Evolutionary conservation across 2,888 invertebrate genomes (phyloP).

Genomic region (Zootermopsis nevadensis): DNA sequence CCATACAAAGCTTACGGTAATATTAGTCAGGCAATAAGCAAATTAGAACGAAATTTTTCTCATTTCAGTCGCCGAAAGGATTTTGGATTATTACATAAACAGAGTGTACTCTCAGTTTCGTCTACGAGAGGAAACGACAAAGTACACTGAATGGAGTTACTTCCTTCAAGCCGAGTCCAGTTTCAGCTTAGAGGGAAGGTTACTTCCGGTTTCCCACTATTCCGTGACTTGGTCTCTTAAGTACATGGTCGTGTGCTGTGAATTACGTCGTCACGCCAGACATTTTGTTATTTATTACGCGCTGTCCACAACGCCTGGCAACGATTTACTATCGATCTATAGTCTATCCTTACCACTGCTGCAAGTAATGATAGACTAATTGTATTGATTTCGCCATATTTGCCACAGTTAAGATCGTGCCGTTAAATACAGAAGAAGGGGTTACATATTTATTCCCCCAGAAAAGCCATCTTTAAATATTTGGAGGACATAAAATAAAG

Average conservation of each 20-base stretch:
- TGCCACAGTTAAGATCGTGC: too few relatives aligned
- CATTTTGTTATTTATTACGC: conserved; percentile 23
- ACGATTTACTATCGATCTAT: neutral
- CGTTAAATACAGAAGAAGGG: too few relatives aligned
- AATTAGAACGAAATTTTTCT: too few relatives aligned
- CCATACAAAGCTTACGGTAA: too few relatives aligned
- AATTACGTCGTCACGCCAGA: conserved; percentile 21
- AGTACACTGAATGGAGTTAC: neutral
- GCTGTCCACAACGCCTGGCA: neutral
- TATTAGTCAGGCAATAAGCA: too few relatives aligned
- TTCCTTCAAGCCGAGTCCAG: conserved; percentile 15
- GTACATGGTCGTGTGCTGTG: conserved; percentile 7
- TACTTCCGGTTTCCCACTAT: conserved; percentile 30
- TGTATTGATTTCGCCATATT: too few relatives aligned
- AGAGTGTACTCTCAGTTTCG: conserved; percentile 2
- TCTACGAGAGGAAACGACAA: neutral
- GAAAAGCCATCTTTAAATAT: too few relatives aligned
- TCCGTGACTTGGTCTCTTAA: conserved; percentile 29
- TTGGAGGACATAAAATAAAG: too few relatives aligned
- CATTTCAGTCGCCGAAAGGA: too few relatives aligned
- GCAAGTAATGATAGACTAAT: neutral
- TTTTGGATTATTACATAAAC: neutral
- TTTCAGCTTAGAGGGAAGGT: conserved; percentile 17
- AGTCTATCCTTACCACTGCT: neutral
- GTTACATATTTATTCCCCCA: too few relatives aligned